Evolutionary conservation across 2,888 invertebrate species (phyloP), one percentile per base, ranked within the genome.

Genomic region (Syritta pipiens): DNA sequence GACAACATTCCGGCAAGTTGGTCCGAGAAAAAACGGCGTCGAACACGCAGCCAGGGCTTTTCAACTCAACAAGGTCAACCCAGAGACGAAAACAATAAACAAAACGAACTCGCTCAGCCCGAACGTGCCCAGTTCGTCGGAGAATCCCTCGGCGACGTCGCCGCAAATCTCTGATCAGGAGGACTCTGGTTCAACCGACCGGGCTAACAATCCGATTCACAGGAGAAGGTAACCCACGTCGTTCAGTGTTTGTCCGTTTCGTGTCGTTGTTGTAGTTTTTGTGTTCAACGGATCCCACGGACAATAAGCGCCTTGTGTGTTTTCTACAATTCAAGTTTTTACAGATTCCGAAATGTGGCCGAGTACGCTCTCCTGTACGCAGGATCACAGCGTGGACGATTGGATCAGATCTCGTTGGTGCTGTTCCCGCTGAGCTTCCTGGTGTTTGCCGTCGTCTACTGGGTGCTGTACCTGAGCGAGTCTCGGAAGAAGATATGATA

Each of bases 391-490:
- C 90, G 92, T 81, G 92, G 92, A 22, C 88, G 90, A 32, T 87
- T 92, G 71, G 92, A 92, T 86, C 91, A 91, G 84, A 90, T 90
- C 79, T 92, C 92, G 4, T 89, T 92, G n/a, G 90, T 91, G 79
- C 76, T 92, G 37, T 92, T 92, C 85, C 92, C 92, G 0, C 75
- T 91, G 69, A 90, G 91, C 85, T 92, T 92, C 86, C 81, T 90
- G 28, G 88, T 92, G 2, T 92, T 92, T 84, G 89, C 91, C 40
- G 85, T 90, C 72, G 90, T 91, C 74, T 92, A 92, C 85, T 92
- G 92, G 92, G 90, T 91, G 81, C 90, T 91, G 67, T 92, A 92
- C 85, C 89, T 92, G 67, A 91, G 89, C 86, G 92, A 91, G 84
- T 91, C 92, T 22, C 59, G 83, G 2, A 84, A 83, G 77, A 84